phyloP scores from a whole-genome alignment of 2,113 vertebrate species.

The Myanophis thanlyinensis region DNA sequence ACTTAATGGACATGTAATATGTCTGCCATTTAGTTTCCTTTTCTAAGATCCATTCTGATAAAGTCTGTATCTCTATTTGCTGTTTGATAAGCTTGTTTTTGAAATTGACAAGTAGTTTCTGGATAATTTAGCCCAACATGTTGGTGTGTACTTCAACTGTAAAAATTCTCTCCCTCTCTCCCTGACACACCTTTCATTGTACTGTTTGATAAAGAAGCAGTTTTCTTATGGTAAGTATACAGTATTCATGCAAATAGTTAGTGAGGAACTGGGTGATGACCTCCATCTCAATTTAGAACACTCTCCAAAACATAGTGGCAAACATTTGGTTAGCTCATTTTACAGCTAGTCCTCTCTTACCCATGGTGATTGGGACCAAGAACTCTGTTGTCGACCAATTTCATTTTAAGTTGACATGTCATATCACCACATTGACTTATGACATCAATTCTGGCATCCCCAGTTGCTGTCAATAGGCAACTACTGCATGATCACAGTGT shows the following conservation, averaged over 20 bases:
- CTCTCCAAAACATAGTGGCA: rapidly evolving
- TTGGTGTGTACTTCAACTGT: not conserved
- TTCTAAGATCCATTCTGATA: not conserved
- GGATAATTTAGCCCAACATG: not conserved
- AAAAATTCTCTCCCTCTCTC: no score
- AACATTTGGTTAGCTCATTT: rapidly evolving
- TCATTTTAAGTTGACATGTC: not conserved
- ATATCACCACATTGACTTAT: not conserved
- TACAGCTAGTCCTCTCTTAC: rapidly evolving
- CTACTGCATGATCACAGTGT: not conserved
- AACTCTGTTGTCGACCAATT: not conserved
- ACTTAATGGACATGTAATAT: constrained; percentile 45
- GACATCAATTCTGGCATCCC: not conserved
- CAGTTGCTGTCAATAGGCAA: not conserved
- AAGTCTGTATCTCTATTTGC: rapidly evolving
- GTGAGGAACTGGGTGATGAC: not conserved
- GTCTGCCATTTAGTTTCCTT: rapidly evolving
- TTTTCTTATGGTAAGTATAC: not conserved
- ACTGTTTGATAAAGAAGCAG: not conserved
- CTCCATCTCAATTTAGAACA: not conserved
- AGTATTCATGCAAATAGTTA: not conserved
- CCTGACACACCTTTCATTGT: not conserved
- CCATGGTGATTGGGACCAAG: not conserved
- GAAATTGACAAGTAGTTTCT: not conserved
- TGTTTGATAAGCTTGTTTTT: not conserved